A percentile compares a stretch with the other conserved stretches of the same genome.
phyloP scores from a whole-genome alignment of 2,888 invertebrate species.

The Calephelis perditalis region DNA sequence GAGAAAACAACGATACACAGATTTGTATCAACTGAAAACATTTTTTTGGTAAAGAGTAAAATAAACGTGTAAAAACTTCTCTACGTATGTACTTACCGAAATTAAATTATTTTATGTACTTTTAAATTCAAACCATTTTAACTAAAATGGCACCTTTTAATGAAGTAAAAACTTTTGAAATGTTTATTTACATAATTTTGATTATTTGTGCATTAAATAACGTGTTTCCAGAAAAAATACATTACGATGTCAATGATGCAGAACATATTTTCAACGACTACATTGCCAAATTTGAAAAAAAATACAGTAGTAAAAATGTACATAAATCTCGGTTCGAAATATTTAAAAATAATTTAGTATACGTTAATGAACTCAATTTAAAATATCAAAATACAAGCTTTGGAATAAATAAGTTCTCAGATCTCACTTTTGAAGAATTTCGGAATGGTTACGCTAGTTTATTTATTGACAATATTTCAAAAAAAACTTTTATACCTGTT shows the following conservation, averaged over 20 bases:
- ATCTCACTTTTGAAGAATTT: conserved; percentile 22
- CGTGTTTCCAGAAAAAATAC: conserved; percentile 11
- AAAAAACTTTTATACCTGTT: background rate
- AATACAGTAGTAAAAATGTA: conserved; percentile 10
- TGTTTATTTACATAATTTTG: background rate
- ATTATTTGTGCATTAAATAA: background rate
- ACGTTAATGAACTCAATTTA: conserved; percentile 18
- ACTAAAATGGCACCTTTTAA: too few relatives aligned
- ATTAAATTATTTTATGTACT: background rate
- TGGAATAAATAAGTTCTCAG: conserved; percentile 21
- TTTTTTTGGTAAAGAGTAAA: too few relatives aligned
- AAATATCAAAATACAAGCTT: conserved; percentile 13
- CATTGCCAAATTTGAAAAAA: conserved; percentile 16
- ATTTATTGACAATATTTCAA: background rate
- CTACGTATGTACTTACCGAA: too few relatives aligned
- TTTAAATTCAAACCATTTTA: background rate
- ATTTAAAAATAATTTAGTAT: conserved; percentile 19
- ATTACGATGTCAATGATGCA: conserved; percentile 17
- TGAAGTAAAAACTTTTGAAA: too few relatives aligned
- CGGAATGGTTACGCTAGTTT: conserved; percentile 9
- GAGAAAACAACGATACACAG: too few relatives aligned
- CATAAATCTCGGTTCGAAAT: conserved; percentile 16
- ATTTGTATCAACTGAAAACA: too few relatives aligned
- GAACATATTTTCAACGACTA: conserved; percentile 18
- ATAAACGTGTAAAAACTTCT: too few relatives aligned